Base-by-base conservation (phyloP, 2,888 invertebrate genomes). In the Ypsolopha sequella region DNA sequence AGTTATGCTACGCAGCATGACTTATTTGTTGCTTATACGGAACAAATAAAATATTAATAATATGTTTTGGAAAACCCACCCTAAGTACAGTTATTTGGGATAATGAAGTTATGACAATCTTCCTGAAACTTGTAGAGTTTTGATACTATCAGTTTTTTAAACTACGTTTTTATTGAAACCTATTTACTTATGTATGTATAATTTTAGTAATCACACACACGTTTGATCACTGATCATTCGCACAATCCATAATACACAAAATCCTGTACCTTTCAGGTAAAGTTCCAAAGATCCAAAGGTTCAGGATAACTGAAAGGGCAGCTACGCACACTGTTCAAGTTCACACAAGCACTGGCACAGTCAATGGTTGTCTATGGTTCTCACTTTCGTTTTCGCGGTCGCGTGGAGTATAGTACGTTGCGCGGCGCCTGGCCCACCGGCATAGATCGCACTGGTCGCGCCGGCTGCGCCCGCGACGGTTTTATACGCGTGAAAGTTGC, bases 401-500 rank as follows among this genome's bases (percentile, higher is more conserved):
- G 57, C 55, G 50, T 35, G 48, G 48, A 55, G 58, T 24, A 4
- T 24, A 24, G 58, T 60, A 11, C 24, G 41, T 55, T 53, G 36
- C 10, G 35, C 7, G 53, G 48, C 63, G 57, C 61, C 63, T 65
- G 67, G 68, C 68, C 61, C 63, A 60, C 60, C 64, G 69, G 61
- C 62, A 63, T 60, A 51, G 62, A 62, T 68, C 68, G 70, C 71
- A 86, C 85, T 86, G 85, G 80, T 68, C 79, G 81, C 78, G 77
- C 63, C 79, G 70, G 77, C 72, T 69, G 69, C 66, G 65, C 61
- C 55, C 66, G 60, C 63, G 59, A 53, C 54, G 61, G 79, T 82
- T 85, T 72, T 86, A 86, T 86, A 85, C 80, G 75, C 82, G 85
- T 76, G 85, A 86, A 86, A 85, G 85, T 86, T 76, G 56, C 59